Conservation (phyloP, 2,888 invertebrate species). For the Acanthosepion pharaonis region DNA sequence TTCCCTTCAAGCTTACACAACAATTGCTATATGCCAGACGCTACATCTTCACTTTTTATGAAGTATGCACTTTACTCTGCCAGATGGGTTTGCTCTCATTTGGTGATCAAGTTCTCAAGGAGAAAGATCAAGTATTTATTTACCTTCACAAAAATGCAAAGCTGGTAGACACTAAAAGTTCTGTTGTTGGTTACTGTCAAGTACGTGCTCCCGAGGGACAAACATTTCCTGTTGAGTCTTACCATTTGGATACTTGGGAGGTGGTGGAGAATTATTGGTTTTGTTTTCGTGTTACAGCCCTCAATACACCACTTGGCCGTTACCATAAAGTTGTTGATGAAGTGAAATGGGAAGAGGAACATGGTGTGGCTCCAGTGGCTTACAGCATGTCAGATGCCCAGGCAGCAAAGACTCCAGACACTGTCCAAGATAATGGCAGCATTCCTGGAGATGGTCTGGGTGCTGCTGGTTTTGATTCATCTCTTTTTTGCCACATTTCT, state of each 20-base stretch:
- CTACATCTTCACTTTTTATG: conserved; percentile 79
- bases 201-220: conserved; percentile 79
- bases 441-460: conserved; percentile 84
- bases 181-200: conserved; percentile 80
- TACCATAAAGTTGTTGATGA: conserved; percentile 49
- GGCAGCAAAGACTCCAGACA: conserved; percentile 74
- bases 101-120: conserved; percentile 80
- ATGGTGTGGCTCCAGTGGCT: conserved; percentile 45
- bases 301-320: conserved; percentile 80
- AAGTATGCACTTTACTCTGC: conserved; percentile 79
- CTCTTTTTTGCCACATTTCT: conserved; percentile 73
- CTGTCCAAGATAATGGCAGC: conserved; percentile 77
- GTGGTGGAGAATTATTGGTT: conserved; percentile 78
- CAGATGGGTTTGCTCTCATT: conserved; percentile 82
- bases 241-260: conserved; percentile 77
- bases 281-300: conserved; percentile 81
- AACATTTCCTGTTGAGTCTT: conserved; percentile 78
- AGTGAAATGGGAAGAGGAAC: conserved; percentile 48
- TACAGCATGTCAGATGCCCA: conserved; percentile 54
- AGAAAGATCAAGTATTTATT: conserved; percentile 81
- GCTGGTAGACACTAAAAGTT: conserved; percentile 81
- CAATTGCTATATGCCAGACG: conserved; percentile 78
- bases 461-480: conserved; percentile 84
- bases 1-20: conserved; percentile 77
- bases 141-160: conserved; percentile 81